These are phyloP conservation scores for Centroberyx gerrardi DNA, from an alignment of 2,797 vertebrate genomes.

Conservation along the genomic window DNA sequence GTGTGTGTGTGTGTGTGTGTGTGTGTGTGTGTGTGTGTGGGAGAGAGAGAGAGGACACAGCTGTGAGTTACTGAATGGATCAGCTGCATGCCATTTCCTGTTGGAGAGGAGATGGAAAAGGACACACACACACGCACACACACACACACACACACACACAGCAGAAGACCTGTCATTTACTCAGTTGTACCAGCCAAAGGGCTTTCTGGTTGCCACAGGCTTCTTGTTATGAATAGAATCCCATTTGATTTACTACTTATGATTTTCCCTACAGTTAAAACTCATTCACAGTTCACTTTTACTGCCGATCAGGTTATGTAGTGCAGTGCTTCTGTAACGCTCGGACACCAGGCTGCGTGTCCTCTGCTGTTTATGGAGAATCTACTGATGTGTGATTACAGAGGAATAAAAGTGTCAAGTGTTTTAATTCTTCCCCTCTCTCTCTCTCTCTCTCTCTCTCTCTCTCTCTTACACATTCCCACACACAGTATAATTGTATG, in stretches of 20 bases:
- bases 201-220: conserved; percentile 51
- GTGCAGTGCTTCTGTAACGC: not conserved
- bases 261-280: conserved; percentile 40
- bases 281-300: conserved; percentile 32
- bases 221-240: conserved; percentile 51
- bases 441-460: conserved; percentile 4
- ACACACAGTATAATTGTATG: conserved; percentile 26
- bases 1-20: conserved; percentile 24
- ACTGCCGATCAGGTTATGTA: conserved; percentile 22
- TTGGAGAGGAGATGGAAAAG: conserved; percentile 68
- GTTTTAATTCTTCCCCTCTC: conserved; percentile 1
- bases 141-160: conserved; percentile 37
- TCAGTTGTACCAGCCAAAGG: conserved; percentile 57
- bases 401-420: conserved; percentile 18
- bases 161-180: conserved; percentile 71
- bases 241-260: conserved; percentile 46
- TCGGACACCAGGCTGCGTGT: not conserved
- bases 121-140: conserved; percentile 46
- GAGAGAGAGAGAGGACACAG: conserved; percentile 65
- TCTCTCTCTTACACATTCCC: conserved; percentile 1
- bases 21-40: conserved; percentile 11
- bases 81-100: conserved; percentile 83
- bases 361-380: conserved; percentile 5
- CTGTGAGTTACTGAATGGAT: conserved; percentile 80
- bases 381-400: not conserved